Evolutionary conservation across 2,888 invertebrate species (phyloP).

Genomic region (Seira musarum): DNA sequence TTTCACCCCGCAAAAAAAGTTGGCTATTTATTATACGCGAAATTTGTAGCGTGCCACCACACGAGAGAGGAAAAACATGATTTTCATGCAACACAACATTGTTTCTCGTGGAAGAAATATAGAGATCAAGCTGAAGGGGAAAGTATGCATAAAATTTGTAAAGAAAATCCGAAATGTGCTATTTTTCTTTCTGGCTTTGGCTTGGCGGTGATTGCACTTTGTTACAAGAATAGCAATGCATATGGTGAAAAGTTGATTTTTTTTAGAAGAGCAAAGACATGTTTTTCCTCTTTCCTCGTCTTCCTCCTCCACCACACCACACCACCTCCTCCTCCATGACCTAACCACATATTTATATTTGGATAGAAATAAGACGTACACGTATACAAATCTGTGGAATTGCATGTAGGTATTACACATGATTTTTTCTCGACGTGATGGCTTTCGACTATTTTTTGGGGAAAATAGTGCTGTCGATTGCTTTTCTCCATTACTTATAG

Average conservation of each 20-base stretch:
- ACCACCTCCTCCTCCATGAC: not conserved
- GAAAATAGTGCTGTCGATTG: conserved; percentile 34
- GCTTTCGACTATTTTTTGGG: conserved; percentile 2
- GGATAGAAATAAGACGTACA: conserved; percentile 26
- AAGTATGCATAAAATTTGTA: not conserved
- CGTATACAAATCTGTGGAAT: conserved; percentile 44
- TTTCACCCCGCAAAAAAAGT: conserved; percentile 27
- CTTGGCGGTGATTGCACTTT: conserved; percentile 20
- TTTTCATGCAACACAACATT: too few relatives aligned
- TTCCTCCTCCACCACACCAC: conserved; percentile 5
- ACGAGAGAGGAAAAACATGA: not conserved
- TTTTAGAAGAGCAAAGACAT: conserved; percentile 48
- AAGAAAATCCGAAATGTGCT: not conserved
- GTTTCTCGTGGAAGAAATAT: not conserved
- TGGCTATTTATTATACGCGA: conserved; percentile 1
- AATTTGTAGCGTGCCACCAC: not conserved
- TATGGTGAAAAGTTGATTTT: conserved; percentile 44
- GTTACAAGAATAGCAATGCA: not conserved
- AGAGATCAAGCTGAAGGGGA: not conserved
- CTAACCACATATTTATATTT: conserved; percentile 11
- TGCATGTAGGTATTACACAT: conserved; percentile 38
- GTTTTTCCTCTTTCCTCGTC: conserved; percentile 51
- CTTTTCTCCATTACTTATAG: conserved; percentile 23
- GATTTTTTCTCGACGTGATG: conserved; percentile 19
- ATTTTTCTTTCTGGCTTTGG: conserved; percentile 1